A percentile compares a stretch with the other conserved stretches of the same genome.
Conservation (phyloP, 2,797 vertebrate genomes). For the Sylvilagus floridanus region DNA sequence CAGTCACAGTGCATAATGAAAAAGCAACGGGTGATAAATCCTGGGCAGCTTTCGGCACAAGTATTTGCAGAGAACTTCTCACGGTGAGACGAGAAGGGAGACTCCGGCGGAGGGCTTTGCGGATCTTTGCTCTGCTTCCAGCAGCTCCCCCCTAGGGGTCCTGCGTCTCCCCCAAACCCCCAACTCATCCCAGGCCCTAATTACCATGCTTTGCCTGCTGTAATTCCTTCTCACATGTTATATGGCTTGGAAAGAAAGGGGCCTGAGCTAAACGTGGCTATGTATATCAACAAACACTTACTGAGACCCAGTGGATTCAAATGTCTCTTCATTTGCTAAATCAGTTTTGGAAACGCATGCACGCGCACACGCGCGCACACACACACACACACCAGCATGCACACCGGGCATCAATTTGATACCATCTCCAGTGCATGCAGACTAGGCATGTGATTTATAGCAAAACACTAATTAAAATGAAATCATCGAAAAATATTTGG, state of each 20-base stretch:
- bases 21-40: conserved; percentile 70
- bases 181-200: not conserved
- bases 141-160: not conserved
- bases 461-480: conserved; percentile 78
- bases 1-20: conserved; percentile 67
- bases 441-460: conserved; percentile 71
- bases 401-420: conserved; percentile 37
- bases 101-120: not conserved
- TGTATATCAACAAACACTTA: conserved; percentile 46
- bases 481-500: conserved; percentile 77
- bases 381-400: not conserved
- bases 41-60: conserved; percentile 56
- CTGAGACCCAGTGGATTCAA: not conserved
- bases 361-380: not conserved
- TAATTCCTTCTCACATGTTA: conserved; percentile 25
- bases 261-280: not conserved
- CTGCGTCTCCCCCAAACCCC: not conserved
- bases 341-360: not conserved
- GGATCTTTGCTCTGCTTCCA: not conserved
- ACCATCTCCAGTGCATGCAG: conserved; percentile 45
- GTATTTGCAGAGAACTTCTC: conserved; percentile 60
- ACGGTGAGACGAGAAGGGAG: not conserved
- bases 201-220: not conserved
- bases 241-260: not conserved
- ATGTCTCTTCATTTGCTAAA: conserved; percentile 40